Evolutionary conservation across 2,888 invertebrate species (phyloP).

Genomic region (Leucophenga maculata): DNA sequence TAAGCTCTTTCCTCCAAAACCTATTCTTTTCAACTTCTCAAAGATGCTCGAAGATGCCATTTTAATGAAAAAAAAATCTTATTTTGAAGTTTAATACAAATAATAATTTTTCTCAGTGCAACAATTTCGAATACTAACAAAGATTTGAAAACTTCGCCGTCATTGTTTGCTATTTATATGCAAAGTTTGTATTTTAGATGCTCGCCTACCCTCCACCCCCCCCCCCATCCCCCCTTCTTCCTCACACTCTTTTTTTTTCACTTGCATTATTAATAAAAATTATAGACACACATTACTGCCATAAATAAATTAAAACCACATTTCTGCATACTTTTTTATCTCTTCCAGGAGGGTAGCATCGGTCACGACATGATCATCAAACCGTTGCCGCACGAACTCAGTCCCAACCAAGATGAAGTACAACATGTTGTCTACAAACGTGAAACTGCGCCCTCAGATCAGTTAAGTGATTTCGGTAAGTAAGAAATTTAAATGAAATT

Average conservation of each 20-base stretch:
- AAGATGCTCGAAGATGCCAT: too few species aligned
- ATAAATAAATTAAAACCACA: neutral
- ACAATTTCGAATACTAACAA: too few species aligned
- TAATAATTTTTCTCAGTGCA: too few species aligned
- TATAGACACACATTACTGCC: conserved; percentile 20
- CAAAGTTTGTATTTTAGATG: too few species aligned
- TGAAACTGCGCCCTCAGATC: conserved; percentile 72
- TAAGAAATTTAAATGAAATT: neutral
- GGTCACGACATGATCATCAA: conserved; percentile 90
- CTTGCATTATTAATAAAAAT: neutral
- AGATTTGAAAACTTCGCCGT: too few species aligned
- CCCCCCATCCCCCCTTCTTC: too few species aligned
- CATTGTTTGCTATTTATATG: too few species aligned
- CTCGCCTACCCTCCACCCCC: too few species aligned
- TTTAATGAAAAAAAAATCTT: too few species aligned
- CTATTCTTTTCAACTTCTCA: too few species aligned
- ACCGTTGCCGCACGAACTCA: conserved; percentile 84
- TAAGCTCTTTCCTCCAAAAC: too few species aligned
- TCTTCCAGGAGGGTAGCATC: conserved; percentile 88
- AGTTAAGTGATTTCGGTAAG: conserved; percentile 88
- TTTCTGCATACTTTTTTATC: conserved; percentile 36
- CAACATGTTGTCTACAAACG: conserved; percentile 87
- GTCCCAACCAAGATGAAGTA: conserved; percentile 71
- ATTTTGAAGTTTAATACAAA: too few species aligned
- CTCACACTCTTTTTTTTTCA: neutral